Evolutionary conservation across 1,140 invertebrate genomes (phyloP), one percentile per base, ranked within the genome.

Genomic region (Lamellibrachia luymesi): DNA sequence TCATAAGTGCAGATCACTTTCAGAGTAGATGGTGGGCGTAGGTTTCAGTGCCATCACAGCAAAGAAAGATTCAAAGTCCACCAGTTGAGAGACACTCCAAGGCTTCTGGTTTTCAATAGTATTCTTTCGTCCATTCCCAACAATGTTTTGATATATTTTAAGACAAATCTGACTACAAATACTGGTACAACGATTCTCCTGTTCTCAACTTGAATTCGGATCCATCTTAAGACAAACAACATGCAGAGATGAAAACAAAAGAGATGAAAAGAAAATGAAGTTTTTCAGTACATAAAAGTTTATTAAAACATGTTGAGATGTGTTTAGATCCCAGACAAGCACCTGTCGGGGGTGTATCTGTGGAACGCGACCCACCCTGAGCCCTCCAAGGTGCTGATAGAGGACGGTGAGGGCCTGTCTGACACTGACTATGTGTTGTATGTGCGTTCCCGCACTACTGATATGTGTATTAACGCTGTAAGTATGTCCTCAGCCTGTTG

Each of bases 351-450:
- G 51, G 64, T 93, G 50, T 92, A 50, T 38, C 13, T 93, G 56
- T 93, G 92, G 92, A 90, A 93, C 25, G 17, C 17, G 64, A 80
- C 64, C 8, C 92, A 90, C 51, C 90, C 50, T 27, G 92, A 90
- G 2, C 93, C 92, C 22, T n/a, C 51, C 52, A 52, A 25, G 56
- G 80, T 50, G 17, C 27, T 90, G 64, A 64, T 51, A 50, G 49
- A 89, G 25, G 27, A 49, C 5, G 93, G 93, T 8, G 5, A 8
- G n/a, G 93, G 93, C 4, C 25, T 93, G 49, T 8, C 51, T 80
- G 90, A 92, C 49, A 93, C 92, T 8, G 93, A 93, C 90, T 93
- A 80, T 90, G 90, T 93, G 22, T 92, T 93, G 4, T 93, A 93
- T 50, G 93, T 92, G 25, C 93, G 91, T 38, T 89, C 93, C 4